phyloP scores from a whole-genome alignment of 2,888 invertebrate species.

The Mantis religiosa region DNA sequence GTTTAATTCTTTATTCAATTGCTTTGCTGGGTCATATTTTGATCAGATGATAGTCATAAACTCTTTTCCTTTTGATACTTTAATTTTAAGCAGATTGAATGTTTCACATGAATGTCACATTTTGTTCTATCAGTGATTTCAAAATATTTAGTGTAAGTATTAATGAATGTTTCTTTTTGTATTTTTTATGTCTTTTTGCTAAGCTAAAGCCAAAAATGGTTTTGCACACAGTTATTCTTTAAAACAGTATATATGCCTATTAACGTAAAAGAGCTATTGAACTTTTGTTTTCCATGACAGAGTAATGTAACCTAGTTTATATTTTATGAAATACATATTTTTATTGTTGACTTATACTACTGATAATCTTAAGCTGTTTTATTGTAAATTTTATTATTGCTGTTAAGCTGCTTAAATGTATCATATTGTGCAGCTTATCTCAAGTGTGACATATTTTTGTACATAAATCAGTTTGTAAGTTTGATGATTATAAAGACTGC shows the following conservation, averaged over 20 bases:
- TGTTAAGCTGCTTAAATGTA: not conserved
- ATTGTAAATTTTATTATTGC: not conserved
- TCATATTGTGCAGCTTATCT: not conserved
- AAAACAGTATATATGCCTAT: not conserved
- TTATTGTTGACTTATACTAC: not conserved
- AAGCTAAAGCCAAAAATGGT: not conserved
- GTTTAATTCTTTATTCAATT: not conserved
- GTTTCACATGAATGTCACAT: not conserved
- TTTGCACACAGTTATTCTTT: not conserved
- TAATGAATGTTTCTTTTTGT: not conserved
- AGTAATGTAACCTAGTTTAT: not conserved
- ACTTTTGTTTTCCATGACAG: not conserved
- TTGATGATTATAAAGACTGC: conserved; percentile 23
- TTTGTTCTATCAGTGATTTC: not conserved
- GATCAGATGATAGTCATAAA: not conserved
- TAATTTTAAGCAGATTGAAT: not conserved
- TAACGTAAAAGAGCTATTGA: not conserved
- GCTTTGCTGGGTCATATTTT: not conserved
- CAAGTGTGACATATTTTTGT: conserved; percentile 26
- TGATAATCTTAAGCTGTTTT: not conserved
- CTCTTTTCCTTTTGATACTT: not conserved
- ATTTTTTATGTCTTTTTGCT: too few species aligned
- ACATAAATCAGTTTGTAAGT: conserved; percentile 24
- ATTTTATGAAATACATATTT: not conserved
- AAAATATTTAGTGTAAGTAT: not conserved